Evolutionary conservation across 2,113 vertebrate genomes (phyloP).

Genomic region (Mesitornis unicolor): DNA sequence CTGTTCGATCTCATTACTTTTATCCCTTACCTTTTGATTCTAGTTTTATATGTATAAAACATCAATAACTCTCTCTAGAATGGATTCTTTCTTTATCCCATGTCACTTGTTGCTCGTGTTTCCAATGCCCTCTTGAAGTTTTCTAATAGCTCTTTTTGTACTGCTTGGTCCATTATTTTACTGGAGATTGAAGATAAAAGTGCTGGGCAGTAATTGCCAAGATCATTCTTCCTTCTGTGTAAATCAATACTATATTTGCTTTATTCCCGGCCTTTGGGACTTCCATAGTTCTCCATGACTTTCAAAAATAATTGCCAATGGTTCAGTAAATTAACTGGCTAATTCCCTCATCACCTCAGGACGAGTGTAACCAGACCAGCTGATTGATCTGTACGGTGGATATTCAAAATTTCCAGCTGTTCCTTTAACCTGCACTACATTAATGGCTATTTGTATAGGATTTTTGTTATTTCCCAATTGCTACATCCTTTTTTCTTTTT

Average conservation of each 20-base stretch:
- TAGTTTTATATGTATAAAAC: constrained; percentile 8
- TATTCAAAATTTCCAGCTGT: background rate
- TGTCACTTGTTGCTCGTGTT: constrained; percentile 8
- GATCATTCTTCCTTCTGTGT: constrained; percentile 45
- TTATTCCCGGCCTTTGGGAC: constrained; percentile 49
- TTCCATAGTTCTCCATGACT: constrained; percentile 44
- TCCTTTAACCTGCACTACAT: background rate
- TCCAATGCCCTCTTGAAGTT: constrained; percentile 35
- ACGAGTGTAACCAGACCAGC: background rate
- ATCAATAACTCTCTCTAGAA: constrained; percentile 15
- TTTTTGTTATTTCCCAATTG: background rate
- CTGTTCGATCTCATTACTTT: background rate
- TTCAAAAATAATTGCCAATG: constrained; percentile 60
- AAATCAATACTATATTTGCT: constrained; percentile 65
- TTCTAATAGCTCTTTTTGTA: constrained; percentile 48
- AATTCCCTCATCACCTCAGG: constrained; percentile 39
- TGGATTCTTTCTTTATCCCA: constrained; percentile 24
- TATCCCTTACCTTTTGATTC: constrained; percentile 39
- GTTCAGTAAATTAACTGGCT: constrained; percentile 50
- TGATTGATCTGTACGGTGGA: background rate
- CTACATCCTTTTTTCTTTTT: background rate
- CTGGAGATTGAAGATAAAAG: constrained; percentile 58
- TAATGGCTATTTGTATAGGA: background rate
- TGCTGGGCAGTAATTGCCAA: constrained; percentile 54
- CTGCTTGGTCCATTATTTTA: constrained; percentile 39